phyloP scores from a whole-genome alignment of 2,113 vertebrate species.

The Phodopus roborovskii region DNA sequence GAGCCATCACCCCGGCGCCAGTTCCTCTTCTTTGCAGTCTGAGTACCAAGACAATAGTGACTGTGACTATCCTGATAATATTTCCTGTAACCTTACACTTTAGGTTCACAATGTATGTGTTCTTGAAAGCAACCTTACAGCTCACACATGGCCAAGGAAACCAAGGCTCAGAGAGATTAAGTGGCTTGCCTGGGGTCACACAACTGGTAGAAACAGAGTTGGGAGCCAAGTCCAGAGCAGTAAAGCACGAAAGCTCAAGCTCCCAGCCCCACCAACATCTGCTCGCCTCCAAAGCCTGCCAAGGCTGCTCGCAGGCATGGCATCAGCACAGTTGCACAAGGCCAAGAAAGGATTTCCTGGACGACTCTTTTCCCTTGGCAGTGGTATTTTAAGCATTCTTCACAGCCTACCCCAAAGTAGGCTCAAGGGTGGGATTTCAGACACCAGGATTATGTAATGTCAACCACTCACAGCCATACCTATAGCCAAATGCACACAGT shows the following conservation, averaged over 20 bases:
- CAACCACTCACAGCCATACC: background rate
- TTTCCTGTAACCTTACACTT: background rate
- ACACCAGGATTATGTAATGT: background rate
- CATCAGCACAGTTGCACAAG: background rate
- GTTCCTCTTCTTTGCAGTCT: background rate
- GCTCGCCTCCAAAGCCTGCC: background rate
- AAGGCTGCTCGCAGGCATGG: background rate
- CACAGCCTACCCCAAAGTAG: background rate
- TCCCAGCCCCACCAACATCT: conserved; percentile 1
- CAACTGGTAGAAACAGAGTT: conserved; percentile 14
- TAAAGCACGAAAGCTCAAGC: background rate
- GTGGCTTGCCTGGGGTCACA: conserved; percentile 9
- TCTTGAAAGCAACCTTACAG: background rate
- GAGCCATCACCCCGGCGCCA: background rate
- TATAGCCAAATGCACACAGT: background rate
- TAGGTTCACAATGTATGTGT: background rate
- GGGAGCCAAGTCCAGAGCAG: conserved; percentile 28
- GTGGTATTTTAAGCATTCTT: conserved; percentile 5
- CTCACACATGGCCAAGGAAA: background rate
- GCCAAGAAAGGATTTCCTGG: conserved; percentile 10
- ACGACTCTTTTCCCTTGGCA: background rate
- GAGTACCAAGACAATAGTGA: background rate
- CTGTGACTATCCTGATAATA: background rate
- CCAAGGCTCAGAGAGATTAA: background rate
- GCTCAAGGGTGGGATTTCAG: background rate